Base-by-base conservation (phyloP, 2,888 invertebrate genomes). In the Sepiola atlantica region DNA sequence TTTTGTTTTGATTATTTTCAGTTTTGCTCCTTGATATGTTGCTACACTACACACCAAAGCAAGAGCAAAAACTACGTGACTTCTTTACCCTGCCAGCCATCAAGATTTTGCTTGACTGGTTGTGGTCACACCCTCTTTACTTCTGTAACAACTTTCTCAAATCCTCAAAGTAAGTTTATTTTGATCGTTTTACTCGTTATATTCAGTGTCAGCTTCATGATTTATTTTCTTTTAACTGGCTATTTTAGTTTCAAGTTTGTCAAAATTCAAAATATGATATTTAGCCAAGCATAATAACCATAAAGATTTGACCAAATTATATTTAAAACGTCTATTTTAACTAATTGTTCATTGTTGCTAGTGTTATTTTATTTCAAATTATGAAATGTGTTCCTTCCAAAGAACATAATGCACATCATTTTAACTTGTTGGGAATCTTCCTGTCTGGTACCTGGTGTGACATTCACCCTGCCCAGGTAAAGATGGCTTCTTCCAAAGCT, bases 41-140 rank as follows among this genome's bases (percentile, higher is more conserved):
- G 94, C 95, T 97, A n/a, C 96, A 96, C 95, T 96, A 96, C 95
- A 97, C 97, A 0, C 97, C 98, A n/a, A 98, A 98, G 95, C 98
- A 98, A 95, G 98, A 98, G 94, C 95, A 96, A 94, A 97, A 98
- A 95, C 96, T 97, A 20, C 97, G 98, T 94, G 98, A 98, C 95
- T 98, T 98, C 96, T 98, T 98, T 95, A 98, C 98, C 21, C 97
- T 98, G 95, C 98, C 98, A 45, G 98, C 96, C 97, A 98, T 98
- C 96, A 98, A 98, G 97, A 98, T 98, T 96, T 98, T 98, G 97
- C 97, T 98, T 96, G 98, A 98, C 96, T 98, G 98, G 98, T 97
- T 98, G 95, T 95, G 95, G 94, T 95, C 96, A 32, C 96, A 97
- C 94, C 95, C 95, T 21, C 95, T 96, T 55, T 95, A 96, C 94